Evolutionary conservation across 37 sponge, comb jelly and placozoan species (phyloP).

Genomic region (Haliclona indistincta): DNA sequence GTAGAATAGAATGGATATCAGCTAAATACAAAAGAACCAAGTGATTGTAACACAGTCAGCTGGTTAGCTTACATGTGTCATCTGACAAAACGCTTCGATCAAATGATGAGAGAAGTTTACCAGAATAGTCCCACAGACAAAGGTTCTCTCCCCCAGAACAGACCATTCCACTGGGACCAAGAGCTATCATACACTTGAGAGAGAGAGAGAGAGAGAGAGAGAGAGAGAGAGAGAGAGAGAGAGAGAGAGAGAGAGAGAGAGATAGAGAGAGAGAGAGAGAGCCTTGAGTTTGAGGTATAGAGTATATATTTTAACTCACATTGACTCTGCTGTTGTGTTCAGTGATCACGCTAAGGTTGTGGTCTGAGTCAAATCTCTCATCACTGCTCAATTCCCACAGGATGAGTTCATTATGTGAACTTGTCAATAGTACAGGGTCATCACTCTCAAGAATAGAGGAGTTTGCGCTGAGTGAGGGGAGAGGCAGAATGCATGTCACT

Average conservation of each 20-base stretch:
- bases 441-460: background rate
- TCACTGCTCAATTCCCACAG: constrained; percentile 5
- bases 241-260: too few species aligned
- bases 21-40: constrained; percentile 19
- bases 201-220: background rate
- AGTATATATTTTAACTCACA: constrained; percentile 14
- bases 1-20: constrained; percentile 45
- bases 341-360: constrained; percentile 23
- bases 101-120: constrained; percentile 31
- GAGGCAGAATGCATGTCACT: constrained; percentile 31
- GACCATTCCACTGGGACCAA: constrained; percentile 18
- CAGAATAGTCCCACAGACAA: constrained; percentile 66
- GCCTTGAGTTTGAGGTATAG: background rate
- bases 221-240: constrained; percentile 6
- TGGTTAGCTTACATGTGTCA: constrained; percentile 16
- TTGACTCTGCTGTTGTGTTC: constrained; percentile 49
- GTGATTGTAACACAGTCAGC: background rate
- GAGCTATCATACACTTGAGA: too few species aligned
- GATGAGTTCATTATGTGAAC: background rate
- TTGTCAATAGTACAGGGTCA: background rate
- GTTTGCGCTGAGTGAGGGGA: background rate
- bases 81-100: constrained; percentile 2
- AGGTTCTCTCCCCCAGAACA: constrained; percentile 69
- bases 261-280: too few species aligned
- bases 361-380: constrained; percentile 9